These are phyloP conservation scores for Falco naumanni DNA, from an alignment of 2,797 vertebrate species.

Conservation along the genomic window DNA sequence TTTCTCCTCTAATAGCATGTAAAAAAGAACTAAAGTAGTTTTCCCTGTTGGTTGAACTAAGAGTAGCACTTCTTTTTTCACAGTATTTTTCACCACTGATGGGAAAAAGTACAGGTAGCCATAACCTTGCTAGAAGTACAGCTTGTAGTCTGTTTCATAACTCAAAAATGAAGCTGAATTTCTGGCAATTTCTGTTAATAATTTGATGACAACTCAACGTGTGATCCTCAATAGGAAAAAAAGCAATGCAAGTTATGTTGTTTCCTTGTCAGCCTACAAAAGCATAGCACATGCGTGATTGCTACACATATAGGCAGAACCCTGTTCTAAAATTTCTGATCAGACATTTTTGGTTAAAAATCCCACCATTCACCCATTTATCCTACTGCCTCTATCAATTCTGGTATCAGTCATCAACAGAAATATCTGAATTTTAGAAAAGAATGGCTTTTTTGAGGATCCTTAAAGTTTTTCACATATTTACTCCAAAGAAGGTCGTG, in stretches of 20 bases:
- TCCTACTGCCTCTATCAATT: background rate
- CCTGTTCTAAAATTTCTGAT: background rate
- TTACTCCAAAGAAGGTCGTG: background rate
- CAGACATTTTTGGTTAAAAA: background rate
- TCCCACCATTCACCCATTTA: background rate
- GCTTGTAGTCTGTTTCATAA: background rate
- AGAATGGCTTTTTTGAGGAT: background rate
- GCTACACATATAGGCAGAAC: fast-evolving
- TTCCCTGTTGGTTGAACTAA: background rate
- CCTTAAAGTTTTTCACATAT: background rate
- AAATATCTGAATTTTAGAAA: background rate
- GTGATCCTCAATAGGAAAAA: background rate
- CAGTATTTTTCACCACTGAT: background rate
- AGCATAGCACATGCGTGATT: fast-evolving
- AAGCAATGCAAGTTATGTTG: background rate
- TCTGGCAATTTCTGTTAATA: background rate
- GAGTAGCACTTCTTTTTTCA: background rate
- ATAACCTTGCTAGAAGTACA: background rate
- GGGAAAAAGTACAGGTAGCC: background rate
- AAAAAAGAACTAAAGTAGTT: background rate
- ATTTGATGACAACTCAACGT: background rate
- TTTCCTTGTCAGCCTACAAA: background rate
- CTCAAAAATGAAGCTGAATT: background rate
- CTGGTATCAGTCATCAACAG: background rate
- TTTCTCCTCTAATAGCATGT: background rate